Conservation (phyloP, 2,888 invertebrate genomes). For the Dusona sp. region DNA sequence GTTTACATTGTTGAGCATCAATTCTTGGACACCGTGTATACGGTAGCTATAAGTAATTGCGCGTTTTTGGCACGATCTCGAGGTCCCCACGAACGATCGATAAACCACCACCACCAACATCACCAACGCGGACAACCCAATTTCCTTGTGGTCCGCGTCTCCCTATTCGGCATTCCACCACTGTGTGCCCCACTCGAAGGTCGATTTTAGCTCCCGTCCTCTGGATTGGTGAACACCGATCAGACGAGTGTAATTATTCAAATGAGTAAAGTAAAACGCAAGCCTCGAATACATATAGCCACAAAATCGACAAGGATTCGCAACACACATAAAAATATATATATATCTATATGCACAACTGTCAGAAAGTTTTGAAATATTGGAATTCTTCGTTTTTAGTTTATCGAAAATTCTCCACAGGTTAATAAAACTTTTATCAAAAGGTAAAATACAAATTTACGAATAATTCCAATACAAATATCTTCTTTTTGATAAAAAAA, state of each 20-base stretch:
- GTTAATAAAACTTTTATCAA: background rate
- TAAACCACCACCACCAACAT: conserved; percentile 44
- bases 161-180: conserved; percentile 14
- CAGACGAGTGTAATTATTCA: conserved; percentile 62
- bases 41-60: conserved; percentile 3
- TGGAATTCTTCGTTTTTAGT: background rate
- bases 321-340: background rate
- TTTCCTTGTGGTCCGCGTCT: conserved; percentile 44
- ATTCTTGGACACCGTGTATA: background rate
- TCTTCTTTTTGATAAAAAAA: background rate
- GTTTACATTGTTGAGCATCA: background rate
- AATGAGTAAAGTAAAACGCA: conserved; percentile 56
- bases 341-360: background rate
- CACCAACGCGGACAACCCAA: conserved; percentile 56
- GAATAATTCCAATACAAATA: background rate
- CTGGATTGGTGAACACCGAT: conserved; percentile 48
- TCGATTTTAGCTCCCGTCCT: conserved; percentile 30
- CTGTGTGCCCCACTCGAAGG: conserved; percentile 21
- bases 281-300: conserved; percentile 51
- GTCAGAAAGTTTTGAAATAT: background rate
- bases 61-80: conserved; percentile 20
- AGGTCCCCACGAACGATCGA: conserved; percentile 53
- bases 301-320: conserved; percentile 27
- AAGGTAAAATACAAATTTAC: background rate
- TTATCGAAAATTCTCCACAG: background rate